These are phyloP conservation scores for Lagothrix lagotricha DNA, from an alignment of 2,797 vertebrate genomes.

Conservation along the genomic window DNA sequence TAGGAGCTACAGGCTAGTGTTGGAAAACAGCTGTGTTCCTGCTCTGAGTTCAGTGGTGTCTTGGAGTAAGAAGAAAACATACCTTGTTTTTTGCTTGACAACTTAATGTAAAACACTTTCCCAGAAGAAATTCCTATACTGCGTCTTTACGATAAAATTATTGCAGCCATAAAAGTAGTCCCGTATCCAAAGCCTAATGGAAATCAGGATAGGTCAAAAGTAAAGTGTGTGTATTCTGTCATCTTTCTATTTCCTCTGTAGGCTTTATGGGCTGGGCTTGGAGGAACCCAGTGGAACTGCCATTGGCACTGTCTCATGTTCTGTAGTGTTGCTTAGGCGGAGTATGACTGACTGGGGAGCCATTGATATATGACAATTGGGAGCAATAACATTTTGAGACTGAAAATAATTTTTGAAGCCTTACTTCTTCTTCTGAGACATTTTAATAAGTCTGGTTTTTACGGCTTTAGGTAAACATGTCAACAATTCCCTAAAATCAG, in stretches of 20 bases:
- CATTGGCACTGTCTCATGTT: background rate
- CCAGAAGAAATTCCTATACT: slow-evolving; percentile 25
- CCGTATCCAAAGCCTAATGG: slow-evolving; percentile 9
- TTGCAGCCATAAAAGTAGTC: slow-evolving; percentile 7
- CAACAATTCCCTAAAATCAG: slow-evolving; percentile 42
- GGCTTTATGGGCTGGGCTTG: background rate
- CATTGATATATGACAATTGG: background rate
- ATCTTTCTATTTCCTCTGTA: slow-evolving; percentile 15
- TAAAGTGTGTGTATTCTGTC: background rate
- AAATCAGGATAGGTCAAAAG: slow-evolving; percentile 26
- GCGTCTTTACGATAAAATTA: slow-evolving; percentile 38
- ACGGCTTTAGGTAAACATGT: slow-evolving; percentile 54
- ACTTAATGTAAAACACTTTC: slow-evolving; percentile 39
- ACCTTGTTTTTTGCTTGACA: slow-evolving; percentile 4
- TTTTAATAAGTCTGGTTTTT: slow-evolving; percentile 61
- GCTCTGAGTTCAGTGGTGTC: background rate
- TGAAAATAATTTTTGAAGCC: slow-evolving; percentile 58
- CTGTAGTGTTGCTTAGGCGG: background rate
- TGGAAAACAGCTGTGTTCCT: slow-evolving; percentile 7
- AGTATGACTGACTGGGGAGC: background rate
- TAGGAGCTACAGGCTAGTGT: slow-evolving; percentile 18
- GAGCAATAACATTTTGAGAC: slow-evolving; percentile 43
- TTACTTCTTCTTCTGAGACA: slow-evolving; percentile 45
- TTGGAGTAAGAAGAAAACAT: background rate
- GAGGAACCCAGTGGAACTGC: background rate